Evolutionary conservation across 2,888 invertebrate species (phyloP).

Genomic region (Strigamia transsilvanica): DNA sequence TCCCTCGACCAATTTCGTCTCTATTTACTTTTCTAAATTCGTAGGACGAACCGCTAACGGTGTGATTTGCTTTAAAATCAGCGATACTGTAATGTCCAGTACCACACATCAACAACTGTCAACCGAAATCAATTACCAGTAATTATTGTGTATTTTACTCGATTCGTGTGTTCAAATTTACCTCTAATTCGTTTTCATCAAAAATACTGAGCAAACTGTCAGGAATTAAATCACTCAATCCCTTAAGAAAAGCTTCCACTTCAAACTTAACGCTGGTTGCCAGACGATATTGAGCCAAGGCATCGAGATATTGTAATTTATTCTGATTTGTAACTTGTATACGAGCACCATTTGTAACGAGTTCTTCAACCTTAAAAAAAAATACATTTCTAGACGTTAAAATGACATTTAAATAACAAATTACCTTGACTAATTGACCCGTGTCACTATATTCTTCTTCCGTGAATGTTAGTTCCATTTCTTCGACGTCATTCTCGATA

Average conservation of each 20-base stretch:
- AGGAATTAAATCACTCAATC: slow-evolving; percentile 88
- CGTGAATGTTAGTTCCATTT: slow-evolving; percentile 84
- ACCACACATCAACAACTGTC: slow-evolving; percentile 87
- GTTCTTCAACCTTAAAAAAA: slow-evolving; percentile 72
- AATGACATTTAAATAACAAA: not conserved
- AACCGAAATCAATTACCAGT: slow-evolving; percentile 57
- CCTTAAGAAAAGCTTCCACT: slow-evolving; percentile 87
- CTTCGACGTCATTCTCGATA: slow-evolving; percentile 87
- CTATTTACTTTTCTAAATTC: slow-evolving; percentile 75
- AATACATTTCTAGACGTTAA: not conserved
- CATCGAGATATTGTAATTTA: slow-evolving; percentile 83
- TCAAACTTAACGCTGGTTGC: slow-evolving; percentile 83
- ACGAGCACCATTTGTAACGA: slow-evolving; percentile 83
- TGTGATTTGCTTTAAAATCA: slow-evolving; percentile 89
- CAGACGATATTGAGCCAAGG: slow-evolving; percentile 84
- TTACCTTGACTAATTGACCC: slow-evolving; percentile 78
- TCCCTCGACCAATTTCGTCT: not conserved
- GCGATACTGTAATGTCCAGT: slow-evolving; percentile 90
- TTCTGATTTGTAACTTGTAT: slow-evolving; percentile 77
- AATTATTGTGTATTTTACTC: not conserved
- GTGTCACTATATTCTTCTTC: slow-evolving; percentile 86
- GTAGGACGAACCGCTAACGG: slow-evolving; percentile 77
- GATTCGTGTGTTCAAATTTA: slow-evolving; percentile 63
- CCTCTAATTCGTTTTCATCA: slow-evolving; percentile 95
- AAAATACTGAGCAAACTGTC: slow-evolving; percentile 92